Conservation (phyloP, 2,797 vertebrate species). For the Spinus olivaceus region DNA sequence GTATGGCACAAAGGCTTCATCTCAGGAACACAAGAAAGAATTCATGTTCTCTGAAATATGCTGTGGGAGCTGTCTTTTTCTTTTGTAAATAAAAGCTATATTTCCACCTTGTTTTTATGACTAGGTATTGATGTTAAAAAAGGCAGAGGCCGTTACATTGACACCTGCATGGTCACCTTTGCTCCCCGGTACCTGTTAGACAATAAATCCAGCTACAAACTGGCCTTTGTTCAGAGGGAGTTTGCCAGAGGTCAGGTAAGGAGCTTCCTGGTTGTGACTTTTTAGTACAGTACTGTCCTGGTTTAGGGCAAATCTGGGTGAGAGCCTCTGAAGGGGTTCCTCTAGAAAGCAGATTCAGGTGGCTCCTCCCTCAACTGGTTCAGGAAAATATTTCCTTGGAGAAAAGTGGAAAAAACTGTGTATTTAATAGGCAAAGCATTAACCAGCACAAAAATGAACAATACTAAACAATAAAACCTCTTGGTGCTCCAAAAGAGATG, state of each 20-base stretch:
- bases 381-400: not conserved
- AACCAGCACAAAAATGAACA: not conserved
- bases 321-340: not conserved
- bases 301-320: not conserved
- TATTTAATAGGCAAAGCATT: not conserved
- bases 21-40: not conserved
- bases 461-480: not conserved
- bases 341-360: not conserved
- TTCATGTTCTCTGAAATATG: not conserved
- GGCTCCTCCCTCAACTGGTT: not conserved
- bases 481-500: not conserved
- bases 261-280: not conserved
- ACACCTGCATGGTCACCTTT: slow-evolving; percentile 95
- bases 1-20: not conserved
- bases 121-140: slow-evolving; percentile 94
- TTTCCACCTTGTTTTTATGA: slow-evolving; percentile 12
- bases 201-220: slow-evolving; percentile 90
- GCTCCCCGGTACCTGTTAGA: slow-evolving; percentile 94
- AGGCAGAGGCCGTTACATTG: slow-evolving; percentile 91
- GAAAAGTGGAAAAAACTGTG: not conserved
- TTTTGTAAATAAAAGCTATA: not conserved
- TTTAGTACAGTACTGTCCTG: not conserved
- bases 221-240: slow-evolving; percentile 94
- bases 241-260: slow-evolving; percentile 94
- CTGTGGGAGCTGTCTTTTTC: not conserved